Evolutionary conservation across 2,113 vertebrate species (phyloP).

Genomic region (Phalacrocorax aristotelis): DNA sequence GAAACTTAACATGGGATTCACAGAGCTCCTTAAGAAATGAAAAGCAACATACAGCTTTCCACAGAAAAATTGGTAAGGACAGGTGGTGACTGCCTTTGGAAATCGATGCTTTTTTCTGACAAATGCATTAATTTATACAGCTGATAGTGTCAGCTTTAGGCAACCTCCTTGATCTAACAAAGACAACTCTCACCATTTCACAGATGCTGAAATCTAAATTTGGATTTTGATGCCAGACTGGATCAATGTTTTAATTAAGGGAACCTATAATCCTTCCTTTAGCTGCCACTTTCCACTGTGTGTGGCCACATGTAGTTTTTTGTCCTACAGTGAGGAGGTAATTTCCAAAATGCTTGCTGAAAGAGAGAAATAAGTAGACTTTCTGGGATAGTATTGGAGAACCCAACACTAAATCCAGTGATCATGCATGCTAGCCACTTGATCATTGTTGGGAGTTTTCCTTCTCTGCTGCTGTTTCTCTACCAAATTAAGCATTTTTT

Average conservation of each 20-base stretch:
- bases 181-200: background rate
- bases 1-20: background rate
- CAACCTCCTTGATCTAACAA: background rate
- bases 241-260: background rate
- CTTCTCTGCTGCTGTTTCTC: background rate
- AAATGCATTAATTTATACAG: background rate
- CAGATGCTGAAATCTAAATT: background rate
- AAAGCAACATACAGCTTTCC: background rate
- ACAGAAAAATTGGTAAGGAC: background rate
- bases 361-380: background rate
- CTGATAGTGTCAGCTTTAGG: background rate
- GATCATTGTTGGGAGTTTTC: background rate
- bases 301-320: background rate
- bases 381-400: background rate
- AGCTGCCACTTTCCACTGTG: background rate
- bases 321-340: background rate
- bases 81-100: background rate
- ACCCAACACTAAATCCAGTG: background rate
- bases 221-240: background rate
- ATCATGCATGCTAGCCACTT: background rate
- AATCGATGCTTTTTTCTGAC: background rate
- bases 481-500: background rate
- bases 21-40: background rate
- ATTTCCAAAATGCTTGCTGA: background rate
- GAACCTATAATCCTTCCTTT: background rate